Conservation (phyloP, 1,140 invertebrate genomes). For the Eupeodes corollae region DNA sequence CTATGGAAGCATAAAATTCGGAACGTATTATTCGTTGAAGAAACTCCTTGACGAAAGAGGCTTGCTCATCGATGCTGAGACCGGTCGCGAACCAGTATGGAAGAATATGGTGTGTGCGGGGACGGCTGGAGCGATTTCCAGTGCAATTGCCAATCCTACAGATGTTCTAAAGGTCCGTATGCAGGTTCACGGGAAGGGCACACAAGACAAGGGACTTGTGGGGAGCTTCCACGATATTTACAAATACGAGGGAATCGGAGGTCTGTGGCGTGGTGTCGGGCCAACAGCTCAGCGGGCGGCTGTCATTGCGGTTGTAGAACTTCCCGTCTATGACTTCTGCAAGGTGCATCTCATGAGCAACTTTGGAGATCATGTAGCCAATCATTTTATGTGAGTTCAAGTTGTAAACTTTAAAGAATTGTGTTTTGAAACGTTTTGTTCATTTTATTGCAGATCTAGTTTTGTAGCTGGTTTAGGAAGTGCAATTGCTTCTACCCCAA, state of each 20-base stretch:
- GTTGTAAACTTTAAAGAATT: neutral
- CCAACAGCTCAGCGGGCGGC: constrained; percentile 86
- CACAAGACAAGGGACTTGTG: constrained; percentile 46
- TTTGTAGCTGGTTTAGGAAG: constrained; percentile 84
- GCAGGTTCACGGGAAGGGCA: constrained; percentile 56
- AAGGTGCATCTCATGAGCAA: constrained; percentile 64
- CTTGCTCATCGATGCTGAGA: constrained; percentile 41
- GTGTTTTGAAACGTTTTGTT: neutral
- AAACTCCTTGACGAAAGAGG: constrained; percentile 47
- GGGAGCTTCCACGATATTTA: constrained; percentile 71
- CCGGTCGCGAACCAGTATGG: constrained; percentile 56
- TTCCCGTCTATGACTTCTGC: constrained; percentile 86
- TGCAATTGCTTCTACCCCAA: constrained; percentile 84
- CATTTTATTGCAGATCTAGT: constrained; percentile 58
- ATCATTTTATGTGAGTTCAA: constrained; percentile 73
- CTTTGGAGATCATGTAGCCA: constrained; percentile 67
- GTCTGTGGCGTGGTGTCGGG: constrained; percentile 82
- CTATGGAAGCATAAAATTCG: constrained; percentile 95
- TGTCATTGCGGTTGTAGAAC: constrained; percentile 83
- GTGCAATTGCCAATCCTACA: constrained; percentile 94
- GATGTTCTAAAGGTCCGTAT: constrained; percentile 96
- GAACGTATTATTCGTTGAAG: constrained; percentile 87
- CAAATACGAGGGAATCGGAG: constrained; percentile 63
- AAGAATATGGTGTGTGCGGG: constrained; percentile 79
- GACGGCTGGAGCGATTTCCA: constrained; percentile 70